These are phyloP conservation scores for Gallinago stenura DNA, from an alignment of 2,797 vertebrate species.

Conservation along the genomic window DNA sequence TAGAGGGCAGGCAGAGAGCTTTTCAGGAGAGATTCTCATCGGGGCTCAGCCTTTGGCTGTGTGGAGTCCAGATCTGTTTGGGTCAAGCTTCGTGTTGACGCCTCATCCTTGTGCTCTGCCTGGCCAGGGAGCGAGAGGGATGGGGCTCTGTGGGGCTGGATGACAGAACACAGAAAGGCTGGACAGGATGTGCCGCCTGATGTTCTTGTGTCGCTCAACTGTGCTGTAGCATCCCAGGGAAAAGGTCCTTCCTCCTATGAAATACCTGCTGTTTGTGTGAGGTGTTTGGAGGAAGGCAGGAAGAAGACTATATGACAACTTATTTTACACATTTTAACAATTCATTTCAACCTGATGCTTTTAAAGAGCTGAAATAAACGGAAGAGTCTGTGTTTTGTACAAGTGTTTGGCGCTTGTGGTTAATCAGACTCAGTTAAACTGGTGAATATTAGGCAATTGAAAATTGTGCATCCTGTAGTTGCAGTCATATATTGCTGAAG, in stretches of 20 bases:
- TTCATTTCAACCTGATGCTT: not conserved
- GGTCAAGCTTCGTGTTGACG: not conserved
- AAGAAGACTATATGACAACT: not conserved
- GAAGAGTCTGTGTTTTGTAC: not conserved
- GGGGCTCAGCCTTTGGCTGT: not conserved
- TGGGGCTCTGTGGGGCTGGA: not conserved
- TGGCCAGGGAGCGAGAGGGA: not conserved
- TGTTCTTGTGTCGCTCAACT: not conserved
- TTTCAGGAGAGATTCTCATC: rapidly evolving
- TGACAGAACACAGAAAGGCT: not conserved
- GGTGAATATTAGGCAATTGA: not conserved
- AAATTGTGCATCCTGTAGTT: not conserved
- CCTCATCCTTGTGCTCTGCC: not conserved
- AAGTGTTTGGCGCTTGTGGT: not conserved
- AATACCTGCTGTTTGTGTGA: not conserved
- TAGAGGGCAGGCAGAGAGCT: not conserved
- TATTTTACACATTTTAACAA: not conserved
- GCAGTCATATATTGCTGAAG: not conserved
- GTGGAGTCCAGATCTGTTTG: not conserved
- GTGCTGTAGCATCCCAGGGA: not conserved
- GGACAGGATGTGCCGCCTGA: not conserved
- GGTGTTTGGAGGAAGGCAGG: not conserved
- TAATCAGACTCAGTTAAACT: not conserved
- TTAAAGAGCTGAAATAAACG: not conserved
- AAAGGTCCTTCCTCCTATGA: not conserved